phyloP scores from a whole-genome alignment of 2,797 vertebrate genomes.

The Pampus argenteus region DNA sequence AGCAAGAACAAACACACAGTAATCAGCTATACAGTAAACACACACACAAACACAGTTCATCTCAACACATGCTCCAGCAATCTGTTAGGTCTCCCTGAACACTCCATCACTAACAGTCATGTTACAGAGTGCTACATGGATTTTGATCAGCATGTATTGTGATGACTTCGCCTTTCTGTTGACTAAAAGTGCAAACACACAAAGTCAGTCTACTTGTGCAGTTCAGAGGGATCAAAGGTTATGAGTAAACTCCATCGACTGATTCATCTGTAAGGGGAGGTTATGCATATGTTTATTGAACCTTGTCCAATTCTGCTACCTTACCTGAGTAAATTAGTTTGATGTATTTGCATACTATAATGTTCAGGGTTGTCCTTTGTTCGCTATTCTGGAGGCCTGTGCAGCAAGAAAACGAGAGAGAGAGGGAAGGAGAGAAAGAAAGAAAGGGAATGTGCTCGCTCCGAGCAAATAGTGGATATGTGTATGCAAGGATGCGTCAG shows the following conservation, averaged over 20 bases:
- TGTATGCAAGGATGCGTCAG: conserved; percentile 66
- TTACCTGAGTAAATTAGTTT: conserved; percentile 51
- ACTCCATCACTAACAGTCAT: conserved; percentile 52
- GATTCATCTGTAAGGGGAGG: conserved; percentile 41
- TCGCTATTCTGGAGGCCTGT: conserved; percentile 30
- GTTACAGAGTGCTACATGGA: conserved; percentile 45
- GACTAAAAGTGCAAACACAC: conserved; percentile 46
- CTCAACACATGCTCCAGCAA: conserved; percentile 46
- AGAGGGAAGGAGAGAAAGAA: conserved; percentile 21
- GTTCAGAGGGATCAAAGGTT: conserved; percentile 66
- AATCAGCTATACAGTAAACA: conserved; percentile 15
- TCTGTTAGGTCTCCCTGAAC: conserved; percentile 53
- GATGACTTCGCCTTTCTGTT: conserved; percentile 68
- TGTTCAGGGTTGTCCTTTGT: conserved; percentile 57
- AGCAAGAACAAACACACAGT: conserved; percentile 43
- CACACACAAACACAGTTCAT: conserved; percentile 12
- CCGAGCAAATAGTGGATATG: conserved; percentile 56
- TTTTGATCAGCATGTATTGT: conserved; percentile 67
- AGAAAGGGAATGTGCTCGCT: conserved; percentile 34
- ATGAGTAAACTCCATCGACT: conserved; percentile 56
- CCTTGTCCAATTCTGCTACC: conserved; percentile 34
- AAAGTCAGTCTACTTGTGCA: conserved; percentile 21
- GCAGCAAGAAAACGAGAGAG: background rate
- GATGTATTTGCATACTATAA: conserved; percentile 44
- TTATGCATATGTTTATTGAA: conserved; percentile 74